phyloP scores from a whole-genome alignment of 2,113 vertebrate species.

The Etia nguti region DNA sequence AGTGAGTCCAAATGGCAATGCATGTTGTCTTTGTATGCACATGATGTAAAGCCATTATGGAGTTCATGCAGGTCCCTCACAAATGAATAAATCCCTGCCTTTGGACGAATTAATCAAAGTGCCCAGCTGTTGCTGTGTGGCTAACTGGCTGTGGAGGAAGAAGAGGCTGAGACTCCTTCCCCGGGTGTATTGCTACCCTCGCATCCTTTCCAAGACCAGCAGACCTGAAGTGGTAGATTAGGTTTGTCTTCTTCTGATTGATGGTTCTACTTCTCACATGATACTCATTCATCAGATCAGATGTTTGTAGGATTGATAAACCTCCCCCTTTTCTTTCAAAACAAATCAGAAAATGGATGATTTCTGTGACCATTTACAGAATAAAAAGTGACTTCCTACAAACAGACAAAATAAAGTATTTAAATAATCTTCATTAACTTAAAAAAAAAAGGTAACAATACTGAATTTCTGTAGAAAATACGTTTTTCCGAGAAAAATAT shows the following conservation, averaged over 20 bases:
- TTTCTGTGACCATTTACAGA: neutral
- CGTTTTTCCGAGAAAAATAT: neutral
- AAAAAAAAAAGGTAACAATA: neutral
- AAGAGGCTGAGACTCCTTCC: constrained; percentile 25
- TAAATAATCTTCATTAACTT: neutral
- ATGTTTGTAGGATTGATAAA: constrained; percentile 15
- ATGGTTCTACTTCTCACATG: constrained; percentile 45
- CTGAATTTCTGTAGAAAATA: neutral
- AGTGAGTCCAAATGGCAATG: constrained; percentile 37
- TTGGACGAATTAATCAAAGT: constrained; percentile 72
- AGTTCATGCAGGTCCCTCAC: constrained; percentile 54
- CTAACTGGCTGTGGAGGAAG: constrained; percentile 34
- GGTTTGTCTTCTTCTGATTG: constrained; percentile 50
- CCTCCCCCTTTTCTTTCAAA: neutral
- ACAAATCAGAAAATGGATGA: constrained; percentile 16
- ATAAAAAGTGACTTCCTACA: neutral
- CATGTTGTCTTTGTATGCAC: constrained; percentile 57
- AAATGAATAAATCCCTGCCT: constrained; percentile 70
- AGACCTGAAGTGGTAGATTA: constrained; percentile 54
- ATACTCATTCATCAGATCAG: constrained; percentile 50
- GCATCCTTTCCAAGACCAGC: neutral
- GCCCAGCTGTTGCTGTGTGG: constrained; percentile 62
- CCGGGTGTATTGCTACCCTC: neutral
- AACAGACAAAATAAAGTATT: neutral
- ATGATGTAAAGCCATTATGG: constrained; percentile 44